phyloP scores from a whole-genome alignment of 2,888 invertebrate species.

The Nemoura dubitans region DNA sequence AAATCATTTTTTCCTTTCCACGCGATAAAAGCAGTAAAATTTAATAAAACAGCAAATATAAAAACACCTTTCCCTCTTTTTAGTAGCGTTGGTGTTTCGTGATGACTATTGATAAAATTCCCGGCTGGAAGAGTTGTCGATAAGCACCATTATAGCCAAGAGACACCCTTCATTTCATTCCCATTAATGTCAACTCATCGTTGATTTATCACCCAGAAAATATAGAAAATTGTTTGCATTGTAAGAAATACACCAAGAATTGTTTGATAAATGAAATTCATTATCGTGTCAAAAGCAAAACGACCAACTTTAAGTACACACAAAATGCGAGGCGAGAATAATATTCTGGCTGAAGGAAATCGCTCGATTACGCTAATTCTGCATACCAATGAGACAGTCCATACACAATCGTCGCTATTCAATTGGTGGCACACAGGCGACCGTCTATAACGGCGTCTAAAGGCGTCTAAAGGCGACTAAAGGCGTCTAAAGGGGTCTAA shows the following conservation, averaged over 20 bases:
- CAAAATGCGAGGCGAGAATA: slow-evolving; percentile 10
- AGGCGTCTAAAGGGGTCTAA: no score
- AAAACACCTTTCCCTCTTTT: no score
- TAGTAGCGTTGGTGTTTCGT: no score
- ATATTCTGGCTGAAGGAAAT: slow-evolving; percentile 1
- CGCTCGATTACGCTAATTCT: slow-evolving; percentile 9
- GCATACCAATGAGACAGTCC: background rate
- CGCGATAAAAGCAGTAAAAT: no score
- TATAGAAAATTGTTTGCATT: slow-evolving; percentile 34
- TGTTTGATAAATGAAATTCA: slow-evolving; percentile 36
- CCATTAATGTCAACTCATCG: background rate
- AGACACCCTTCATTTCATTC: background rate
- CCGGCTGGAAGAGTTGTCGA: background rate
- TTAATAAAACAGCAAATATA: no score
- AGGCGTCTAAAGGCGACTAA: no score
- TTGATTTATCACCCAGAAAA: slow-evolving; percentile 21
- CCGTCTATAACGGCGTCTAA: no score
- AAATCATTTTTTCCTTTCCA: no score
- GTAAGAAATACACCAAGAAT: slow-evolving; percentile 23
- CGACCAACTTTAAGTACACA: background rate
- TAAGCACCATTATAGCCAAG: background rate
- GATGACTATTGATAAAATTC: no score
- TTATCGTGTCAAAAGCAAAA: slow-evolving; percentile 21
- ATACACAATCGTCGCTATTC: background rate
- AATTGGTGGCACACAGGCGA: background rate